Evolutionary conservation across 2,888 invertebrate genomes (phyloP).

Genomic region (Tricholauxania praeusta): DNA sequence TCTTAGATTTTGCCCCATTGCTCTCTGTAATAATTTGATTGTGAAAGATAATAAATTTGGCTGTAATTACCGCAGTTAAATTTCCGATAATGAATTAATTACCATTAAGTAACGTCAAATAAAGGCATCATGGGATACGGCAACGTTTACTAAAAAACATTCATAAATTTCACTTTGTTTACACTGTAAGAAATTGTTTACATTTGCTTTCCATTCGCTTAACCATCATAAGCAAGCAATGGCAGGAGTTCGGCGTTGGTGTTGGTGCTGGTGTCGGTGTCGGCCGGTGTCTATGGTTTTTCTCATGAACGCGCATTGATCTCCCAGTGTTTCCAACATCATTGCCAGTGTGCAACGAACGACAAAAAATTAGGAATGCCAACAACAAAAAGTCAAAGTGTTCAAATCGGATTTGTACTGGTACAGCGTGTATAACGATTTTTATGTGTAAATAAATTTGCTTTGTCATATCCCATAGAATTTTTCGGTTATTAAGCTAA

Average conservation of each 20-base stretch:
- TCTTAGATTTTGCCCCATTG: too few relatives aligned
- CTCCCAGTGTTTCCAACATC: neutral
- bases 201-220: neutral
- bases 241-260: too few relatives aligned
- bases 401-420: too few relatives aligned
- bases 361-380: conserved; percentile 1
- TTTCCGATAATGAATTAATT: conserved; percentile 12
- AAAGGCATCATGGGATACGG: neutral
- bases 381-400: conserved; percentile 1
- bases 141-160: conserved; percentile 1
- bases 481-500: neutral
- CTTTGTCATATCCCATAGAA: conserved; percentile 9
- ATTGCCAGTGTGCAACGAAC: neutral
- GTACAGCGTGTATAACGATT: too few relatives aligned
- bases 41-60: conserved; percentile 1
- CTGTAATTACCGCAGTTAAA: neutral
- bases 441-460: neutral
- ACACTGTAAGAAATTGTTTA: conserved; percentile 18
- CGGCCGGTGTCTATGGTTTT: too few relatives aligned
- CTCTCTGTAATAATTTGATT: too few relatives aligned
- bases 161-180: conserved; percentile 15
- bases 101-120: conserved; percentile 13
- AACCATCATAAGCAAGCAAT: too few relatives aligned
- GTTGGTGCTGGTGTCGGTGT: too few relatives aligned
- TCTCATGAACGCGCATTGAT: neutral